Evolutionary conservation across 2,797 vertebrate genomes (phyloP), one percentile per base, ranked within the genome.

Genomic region (Parauchenoglanis ngamensis): DNA sequence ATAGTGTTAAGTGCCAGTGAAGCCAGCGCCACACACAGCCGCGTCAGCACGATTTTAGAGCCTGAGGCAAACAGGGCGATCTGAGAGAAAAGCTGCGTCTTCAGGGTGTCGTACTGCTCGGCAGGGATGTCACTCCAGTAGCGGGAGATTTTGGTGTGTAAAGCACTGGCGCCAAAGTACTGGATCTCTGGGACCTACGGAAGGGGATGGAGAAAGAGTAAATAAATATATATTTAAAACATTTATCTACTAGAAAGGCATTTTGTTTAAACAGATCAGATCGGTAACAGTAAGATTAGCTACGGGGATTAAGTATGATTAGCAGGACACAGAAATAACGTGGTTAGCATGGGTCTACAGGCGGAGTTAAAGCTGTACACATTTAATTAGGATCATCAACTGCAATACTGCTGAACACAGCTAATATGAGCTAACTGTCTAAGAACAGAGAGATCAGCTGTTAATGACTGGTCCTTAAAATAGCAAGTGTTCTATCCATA

Each of bases 1-100:
- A 99, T 99, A 92, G 98, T 99, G 95, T 98, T 99, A 92, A 99
- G 97, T 0, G 98, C 98, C 93, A 99, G 94, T 0, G 98, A 99
- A 87, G 98, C 98, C 92, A 99, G 92, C 0, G 98, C 98, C 94
- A 99, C 98, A 0, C 98, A 99, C 7, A 99, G 96, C 40, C 98
- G 97, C 10, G 98, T 99, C 90, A 99, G 96, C 89, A 99, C 98
- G 35, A 99, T 99, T 95, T 99, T 99, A 91, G 98, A 98, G 91
- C 98, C 96, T 0, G 97, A 96, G 92, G 98, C 98, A 0, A 99
- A 99, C 92, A 93, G 96, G 46, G 98, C 97, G 87, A 99, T 99
- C 94, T 99, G 98, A 70, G 97, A 97, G 93, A 99, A 99, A 88
- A 99, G 97, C 94, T 99, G 98, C 0, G 97, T 97, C 94, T 99